Percentiles rank a stretch among this genome's conserved stretches.
Evolutionary conservation across 2,113 vertebrate genomes (phyloP).

Genomic region (Sula dactylatra): DNA sequence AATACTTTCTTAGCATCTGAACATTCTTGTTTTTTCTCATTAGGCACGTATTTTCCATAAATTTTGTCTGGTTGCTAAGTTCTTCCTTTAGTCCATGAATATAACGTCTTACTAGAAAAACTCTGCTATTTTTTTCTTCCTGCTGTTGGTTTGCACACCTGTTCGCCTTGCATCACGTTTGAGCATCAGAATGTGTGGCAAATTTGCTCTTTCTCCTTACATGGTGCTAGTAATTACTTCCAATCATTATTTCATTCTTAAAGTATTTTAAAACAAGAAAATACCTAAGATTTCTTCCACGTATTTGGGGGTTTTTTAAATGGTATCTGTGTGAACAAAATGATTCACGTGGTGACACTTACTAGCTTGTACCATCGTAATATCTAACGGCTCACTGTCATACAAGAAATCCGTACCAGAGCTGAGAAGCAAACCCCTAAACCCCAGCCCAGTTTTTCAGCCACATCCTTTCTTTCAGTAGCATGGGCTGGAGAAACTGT

Average conservation of each 20-base stretch:
- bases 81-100: background rate
- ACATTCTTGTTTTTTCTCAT: background rate
- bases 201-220: background rate
- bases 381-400: background rate
- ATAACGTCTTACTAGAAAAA: background rate
- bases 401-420: background rate
- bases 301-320: rapidly evolving
- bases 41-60: background rate
- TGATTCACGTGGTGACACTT: background rate
- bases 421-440: background rate
- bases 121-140: background rate
- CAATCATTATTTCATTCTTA: background rate
- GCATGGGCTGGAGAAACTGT: background rate
- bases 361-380: background rate
- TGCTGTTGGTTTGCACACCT: background rate
- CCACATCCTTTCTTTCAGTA: background rate
- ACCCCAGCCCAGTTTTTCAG: background rate
- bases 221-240: background rate
- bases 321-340: background rate
- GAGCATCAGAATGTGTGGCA: background rate
- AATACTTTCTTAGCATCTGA: background rate
- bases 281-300: background rate
- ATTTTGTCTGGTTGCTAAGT: background rate
- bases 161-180: rapidly evolving
- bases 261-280: background rate